Evolutionary conservation across 2,113 vertebrate species (phyloP).

Genomic region (Paedocypris sp.): DNA sequence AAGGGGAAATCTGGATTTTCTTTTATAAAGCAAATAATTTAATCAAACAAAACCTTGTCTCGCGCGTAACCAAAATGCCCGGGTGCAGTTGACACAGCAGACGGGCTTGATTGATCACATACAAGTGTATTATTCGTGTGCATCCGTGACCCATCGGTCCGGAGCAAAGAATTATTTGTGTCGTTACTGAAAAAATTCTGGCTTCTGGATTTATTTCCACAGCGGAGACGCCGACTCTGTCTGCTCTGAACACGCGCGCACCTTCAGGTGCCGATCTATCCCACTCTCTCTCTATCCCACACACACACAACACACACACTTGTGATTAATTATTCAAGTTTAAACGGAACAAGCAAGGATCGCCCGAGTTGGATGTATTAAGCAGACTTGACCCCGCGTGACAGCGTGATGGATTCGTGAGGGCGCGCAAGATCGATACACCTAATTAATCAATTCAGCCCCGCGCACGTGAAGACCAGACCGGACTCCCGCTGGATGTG

Average conservation of each 20-base stretch:
- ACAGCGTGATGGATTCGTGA: constrained; percentile 44
- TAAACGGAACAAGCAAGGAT: constrained; percentile 19
- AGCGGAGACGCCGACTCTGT: constrained; percentile 22
- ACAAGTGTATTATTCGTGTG: too few species aligned
- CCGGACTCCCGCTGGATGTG: constrained; percentile 11
- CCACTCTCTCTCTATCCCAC: too few species aligned
- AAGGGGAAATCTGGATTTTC: background rate
- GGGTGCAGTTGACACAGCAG: too few species aligned
- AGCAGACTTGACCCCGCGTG: constrained; percentile 11
- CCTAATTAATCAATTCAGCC: constrained; percentile 35
- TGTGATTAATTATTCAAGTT: background rate
- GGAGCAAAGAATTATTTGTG: background rate
- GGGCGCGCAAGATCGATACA: constrained; percentile 13
- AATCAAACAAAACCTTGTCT: too few species aligned
- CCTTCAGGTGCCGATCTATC: constrained; percentile 30
- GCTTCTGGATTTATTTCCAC: constrained; percentile 11
- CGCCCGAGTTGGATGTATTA: constrained; percentile 16
- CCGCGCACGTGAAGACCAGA: constrained; percentile 11
- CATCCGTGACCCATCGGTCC: too few species aligned
- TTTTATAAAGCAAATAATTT: background rate
- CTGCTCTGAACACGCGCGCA: constrained; percentile 21
- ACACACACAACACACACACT: constrained; percentile 37
- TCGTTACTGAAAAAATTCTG: background rate
- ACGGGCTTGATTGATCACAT: too few species aligned
- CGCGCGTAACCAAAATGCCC: too few species aligned